Conservation (phyloP, 2,797 vertebrate genomes). For the Hydrolagus colliei region DNA sequence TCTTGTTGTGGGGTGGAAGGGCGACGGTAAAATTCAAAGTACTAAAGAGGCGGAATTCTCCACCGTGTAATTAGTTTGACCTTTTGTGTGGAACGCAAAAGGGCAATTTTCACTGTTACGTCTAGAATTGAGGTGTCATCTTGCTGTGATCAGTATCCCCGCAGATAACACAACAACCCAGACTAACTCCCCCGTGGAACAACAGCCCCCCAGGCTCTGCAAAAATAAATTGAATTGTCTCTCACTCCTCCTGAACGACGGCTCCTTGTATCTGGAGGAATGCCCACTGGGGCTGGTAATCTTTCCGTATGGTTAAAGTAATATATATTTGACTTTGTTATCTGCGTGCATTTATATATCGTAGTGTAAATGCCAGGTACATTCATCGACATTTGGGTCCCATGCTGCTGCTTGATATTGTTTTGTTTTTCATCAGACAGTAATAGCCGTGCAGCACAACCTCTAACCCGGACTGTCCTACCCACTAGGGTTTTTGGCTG, state of each 20-base stretch:
- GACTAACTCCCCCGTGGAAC: not conserved
- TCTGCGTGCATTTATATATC: no score
- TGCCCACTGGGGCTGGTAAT: slow-evolving; percentile 22
- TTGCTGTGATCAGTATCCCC: not conserved
- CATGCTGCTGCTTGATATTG: no score
- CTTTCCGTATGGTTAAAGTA: slow-evolving; percentile 19
- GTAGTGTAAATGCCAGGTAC: no score
- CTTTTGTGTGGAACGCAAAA: slow-evolving; percentile 17
- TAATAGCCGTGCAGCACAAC: no score
- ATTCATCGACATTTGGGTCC: no score
- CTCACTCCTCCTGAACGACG: slow-evolving; percentile 9
- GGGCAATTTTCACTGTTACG: not conserved
- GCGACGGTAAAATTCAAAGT: not conserved
- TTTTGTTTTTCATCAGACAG: no score
- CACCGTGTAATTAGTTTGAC: slow-evolving; percentile 16
- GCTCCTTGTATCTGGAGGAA: not conserved
- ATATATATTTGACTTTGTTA: not conserved
- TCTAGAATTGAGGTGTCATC: not conserved
- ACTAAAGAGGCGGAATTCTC: not conserved
- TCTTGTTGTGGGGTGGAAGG: not conserved
- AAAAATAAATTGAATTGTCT: slow-evolving; percentile 24
- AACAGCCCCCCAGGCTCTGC: not conserved
- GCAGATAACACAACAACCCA: not conserved
- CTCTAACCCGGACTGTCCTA: no score
- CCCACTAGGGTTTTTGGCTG: no score